Evolutionary conservation across 2,113 vertebrate species (phyloP).

Genomic region (Gallinago undulata): DNA sequence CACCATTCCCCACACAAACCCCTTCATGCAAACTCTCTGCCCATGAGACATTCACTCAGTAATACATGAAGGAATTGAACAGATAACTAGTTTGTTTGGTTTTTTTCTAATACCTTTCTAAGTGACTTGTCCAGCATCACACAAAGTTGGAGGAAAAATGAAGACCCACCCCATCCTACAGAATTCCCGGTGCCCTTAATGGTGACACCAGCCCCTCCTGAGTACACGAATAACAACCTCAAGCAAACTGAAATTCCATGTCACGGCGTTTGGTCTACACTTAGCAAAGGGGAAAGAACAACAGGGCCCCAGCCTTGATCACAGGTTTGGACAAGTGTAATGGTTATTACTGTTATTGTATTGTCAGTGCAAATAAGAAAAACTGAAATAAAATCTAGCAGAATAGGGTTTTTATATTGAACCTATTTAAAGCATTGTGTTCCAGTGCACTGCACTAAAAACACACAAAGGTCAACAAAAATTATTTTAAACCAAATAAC

Average conservation of each 20-base stretch:
- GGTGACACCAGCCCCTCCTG: neutral
- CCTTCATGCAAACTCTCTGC: neutral
- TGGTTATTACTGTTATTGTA: neutral
- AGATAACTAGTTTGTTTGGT: neutral
- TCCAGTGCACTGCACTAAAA: neutral
- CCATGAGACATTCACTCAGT: neutral
- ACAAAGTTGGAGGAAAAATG: neutral
- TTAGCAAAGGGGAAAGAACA: neutral
- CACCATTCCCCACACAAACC: neutral
- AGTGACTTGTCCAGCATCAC: neutral
- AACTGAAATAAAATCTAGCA: neutral
- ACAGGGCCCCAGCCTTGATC: neutral
- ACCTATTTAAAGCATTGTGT: neutral
- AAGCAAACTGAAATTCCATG: neutral
- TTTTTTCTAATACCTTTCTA: neutral
- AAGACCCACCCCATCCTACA: neutral
- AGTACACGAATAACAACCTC: neutral
- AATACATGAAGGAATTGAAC: neutral
- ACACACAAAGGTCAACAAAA: neutral
- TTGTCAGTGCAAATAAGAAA: neutral
- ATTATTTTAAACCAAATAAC: slow-evolving; percentile 36
- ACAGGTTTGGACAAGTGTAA: neutral
- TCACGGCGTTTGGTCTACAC: accelerated
- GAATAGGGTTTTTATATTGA: neutral
- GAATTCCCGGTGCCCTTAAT: neutral